Percentiles rank a stretch among this genome's conserved stretches.
Conservation (phyloP, 2,797 vertebrate species). For the Babyrousa celebensis region DNA sequence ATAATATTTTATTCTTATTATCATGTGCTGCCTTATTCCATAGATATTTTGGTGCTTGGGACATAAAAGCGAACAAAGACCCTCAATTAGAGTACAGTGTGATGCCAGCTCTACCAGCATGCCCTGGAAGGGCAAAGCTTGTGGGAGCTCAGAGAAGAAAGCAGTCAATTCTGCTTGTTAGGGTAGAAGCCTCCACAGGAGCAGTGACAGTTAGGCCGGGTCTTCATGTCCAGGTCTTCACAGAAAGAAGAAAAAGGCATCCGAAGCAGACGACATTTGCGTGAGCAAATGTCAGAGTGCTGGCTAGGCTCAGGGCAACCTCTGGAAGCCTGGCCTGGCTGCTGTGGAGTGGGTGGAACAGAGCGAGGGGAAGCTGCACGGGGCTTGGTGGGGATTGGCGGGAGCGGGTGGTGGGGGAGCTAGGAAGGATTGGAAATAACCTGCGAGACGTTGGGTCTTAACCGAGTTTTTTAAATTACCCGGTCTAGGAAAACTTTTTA, state of each 20-base stretch:
- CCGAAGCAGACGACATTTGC: background rate
- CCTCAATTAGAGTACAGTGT: background rate
- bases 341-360: background rate
- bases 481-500: conserved; percentile 3
- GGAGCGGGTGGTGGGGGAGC: background rate
- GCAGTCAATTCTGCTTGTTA: fast-evolving
- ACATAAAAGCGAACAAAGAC: background rate
- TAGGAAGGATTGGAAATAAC: background rate
- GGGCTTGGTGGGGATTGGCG: background rate
- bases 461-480: background rate
- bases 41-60: background rate
- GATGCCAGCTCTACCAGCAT: background rate
- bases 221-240: background rate
- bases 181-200: background rate
- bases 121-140: background rate
- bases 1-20: background rate
- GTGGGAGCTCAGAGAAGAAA: background rate
- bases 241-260: background rate
- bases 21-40: background rate
- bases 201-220: background rate
- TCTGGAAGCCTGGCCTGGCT: background rate
- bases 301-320: background rate
- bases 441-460: background rate
- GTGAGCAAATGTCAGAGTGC: background rate
- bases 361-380: background rate